Base-by-base conservation (phyloP, 2,797 vertebrate species). In the Synaphobranchus kaupii region DNA sequence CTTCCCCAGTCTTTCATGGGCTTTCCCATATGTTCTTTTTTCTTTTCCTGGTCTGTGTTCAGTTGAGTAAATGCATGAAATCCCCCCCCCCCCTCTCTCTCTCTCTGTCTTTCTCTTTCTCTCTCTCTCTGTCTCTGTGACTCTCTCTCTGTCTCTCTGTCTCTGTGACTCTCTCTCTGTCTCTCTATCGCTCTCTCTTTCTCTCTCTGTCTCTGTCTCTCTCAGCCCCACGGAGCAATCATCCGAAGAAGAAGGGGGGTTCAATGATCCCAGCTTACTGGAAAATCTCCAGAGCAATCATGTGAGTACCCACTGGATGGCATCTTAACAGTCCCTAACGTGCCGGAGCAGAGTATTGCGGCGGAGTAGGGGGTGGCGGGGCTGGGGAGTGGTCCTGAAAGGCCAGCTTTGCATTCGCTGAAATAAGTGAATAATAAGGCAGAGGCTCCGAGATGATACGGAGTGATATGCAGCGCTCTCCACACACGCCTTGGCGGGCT, bases 281-380 rank as follows among this genome's bases (percentile, higher is more conserved):
- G 98, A 99, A 96, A 99, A 99, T 93, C 97, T 99, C 93, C 98
- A 99, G 93, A 98, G 94, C 93, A 97, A 98, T 96, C 98, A 99
- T 92, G 98, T 99, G 97, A 98, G 98, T 96, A 94, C 92, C 39
- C 89, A 88, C 91, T 89, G 25, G 54, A 71, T 6, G 81, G 86
- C 73, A 85, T 86, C 88, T 89, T 85, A 87, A 85, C 54, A 44
- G 17, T 89, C 86, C 54, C 86, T 82, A 89, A 63, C 86, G 86
- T 86, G 87, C 82, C 86, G 50, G 84, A 88, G 48, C 25, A 31
- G 44, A 47, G 8, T 22, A 50, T 25, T 10, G 44, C 8, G 25
- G 68, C 2, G 9, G 20, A 31, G 88, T 83, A 86, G 73, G 87
- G 85, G 85, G 89, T 88, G 31, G 34, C 87, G 88, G 90, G 87